Evolutionary conservation across 92 coral and sea anemone species (phyloP).

Genomic region (Palythoa grandis): DNA sequence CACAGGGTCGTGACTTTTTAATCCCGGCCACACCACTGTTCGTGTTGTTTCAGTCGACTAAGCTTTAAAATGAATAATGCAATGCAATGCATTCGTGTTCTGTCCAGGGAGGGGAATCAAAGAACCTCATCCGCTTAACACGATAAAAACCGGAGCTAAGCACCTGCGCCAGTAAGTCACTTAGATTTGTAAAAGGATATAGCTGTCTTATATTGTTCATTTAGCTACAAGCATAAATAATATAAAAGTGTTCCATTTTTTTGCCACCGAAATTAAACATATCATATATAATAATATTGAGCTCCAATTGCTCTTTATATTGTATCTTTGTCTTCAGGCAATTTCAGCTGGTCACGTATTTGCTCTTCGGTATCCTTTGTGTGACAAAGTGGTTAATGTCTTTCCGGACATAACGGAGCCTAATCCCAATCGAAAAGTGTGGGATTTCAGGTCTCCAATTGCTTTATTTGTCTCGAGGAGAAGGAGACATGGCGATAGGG

Average conservation of each 20-base stretch:
- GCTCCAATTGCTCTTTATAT: neutral
- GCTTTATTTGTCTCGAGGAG: conserved; percentile 15
- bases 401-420: conserved; percentile 8
- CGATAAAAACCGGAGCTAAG: too few species aligned
- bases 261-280: neutral
- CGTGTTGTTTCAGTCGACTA: too few species aligned
- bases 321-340: neutral
- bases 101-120: too few species aligned
- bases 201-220: too few species aligned
- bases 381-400: conserved; percentile 12
- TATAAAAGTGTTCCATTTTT: neutral
- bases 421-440: neutral
- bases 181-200: too few species aligned
- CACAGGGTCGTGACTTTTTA: too few species aligned
- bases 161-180: too few species aligned
- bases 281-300: neutral
- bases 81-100: too few species aligned
- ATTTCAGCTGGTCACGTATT: conserved; percentile 13
- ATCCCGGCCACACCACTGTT: too few species aligned
- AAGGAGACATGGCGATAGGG: neutral
- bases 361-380: conserved; percentile 17
- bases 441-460: conserved; percentile 38
- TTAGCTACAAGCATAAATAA: too few species aligned
- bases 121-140: too few species aligned
- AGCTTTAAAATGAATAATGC: too few species aligned